These are phyloP conservation scores for Enteromius treurensis DNA, from an alignment of 2,797 vertebrate genomes.

Conservation along the genomic window DNA sequence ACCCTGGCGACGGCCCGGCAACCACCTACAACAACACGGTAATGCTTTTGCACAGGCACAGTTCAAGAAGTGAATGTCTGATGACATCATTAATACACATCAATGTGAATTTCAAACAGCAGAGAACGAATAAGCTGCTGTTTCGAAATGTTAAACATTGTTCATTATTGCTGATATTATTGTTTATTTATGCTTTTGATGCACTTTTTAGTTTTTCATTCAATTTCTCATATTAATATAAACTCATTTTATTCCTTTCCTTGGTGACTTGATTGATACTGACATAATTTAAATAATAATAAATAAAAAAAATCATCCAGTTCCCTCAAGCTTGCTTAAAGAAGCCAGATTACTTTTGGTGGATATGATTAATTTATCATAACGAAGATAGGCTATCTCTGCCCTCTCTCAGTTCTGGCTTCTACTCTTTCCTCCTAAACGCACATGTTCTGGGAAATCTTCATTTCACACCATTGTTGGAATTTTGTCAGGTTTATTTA, in stretches of 20 bases:
- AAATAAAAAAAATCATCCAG: too few relatives aligned
- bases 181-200: too few relatives aligned
- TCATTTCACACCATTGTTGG: too few relatives aligned
- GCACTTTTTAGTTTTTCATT: too few relatives aligned
- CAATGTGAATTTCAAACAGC: neutral
- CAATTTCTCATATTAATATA: neutral
- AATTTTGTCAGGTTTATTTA: too few relatives aligned
- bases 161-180: neutral
- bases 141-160: neutral
- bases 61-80: constrained; percentile 34
- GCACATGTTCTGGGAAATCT: too few relatives aligned
- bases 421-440: too few relatives aligned
- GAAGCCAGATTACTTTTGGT: neutral
- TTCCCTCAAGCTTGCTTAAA: neutral
- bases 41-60: neutral
- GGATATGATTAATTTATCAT: too few relatives aligned
- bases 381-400: too few relatives aligned
- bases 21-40: neutral
- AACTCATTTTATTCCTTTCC: neutral
- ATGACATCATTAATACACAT: constrained; percentile 13
- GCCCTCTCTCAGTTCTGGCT: too few relatives aligned
- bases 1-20: neutral
- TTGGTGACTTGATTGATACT: neutral
- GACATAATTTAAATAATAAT: neutral
- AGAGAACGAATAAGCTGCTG: neutral